phyloP scores from a whole-genome alignment of 1,140 invertebrate species.

The Wiebesia pumilae region DNA sequence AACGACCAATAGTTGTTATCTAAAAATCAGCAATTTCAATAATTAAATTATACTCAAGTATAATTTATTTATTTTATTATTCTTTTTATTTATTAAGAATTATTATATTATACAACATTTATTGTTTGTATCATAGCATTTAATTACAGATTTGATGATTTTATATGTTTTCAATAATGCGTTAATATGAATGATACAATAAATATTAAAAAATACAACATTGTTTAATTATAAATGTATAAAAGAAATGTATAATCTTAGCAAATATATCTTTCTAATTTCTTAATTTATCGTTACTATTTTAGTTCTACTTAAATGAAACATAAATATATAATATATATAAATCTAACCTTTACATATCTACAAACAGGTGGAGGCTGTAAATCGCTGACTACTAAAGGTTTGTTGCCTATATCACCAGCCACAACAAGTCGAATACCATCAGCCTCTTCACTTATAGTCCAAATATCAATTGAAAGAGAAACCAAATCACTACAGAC shows the following conservation, averaged over 20 bases:
- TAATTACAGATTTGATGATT: background rate
- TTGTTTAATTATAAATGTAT: background rate
- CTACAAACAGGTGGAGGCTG: constrained; percentile 91
- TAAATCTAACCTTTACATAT: constrained; percentile 85
- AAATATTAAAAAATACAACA: background rate
- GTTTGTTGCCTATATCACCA: constrained; percentile 88
- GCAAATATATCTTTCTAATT: background rate
- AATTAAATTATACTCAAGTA: no score
- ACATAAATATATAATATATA: background rate
- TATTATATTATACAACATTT: background rate
- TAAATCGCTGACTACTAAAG: constrained; percentile 89
- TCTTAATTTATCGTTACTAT: background rate
- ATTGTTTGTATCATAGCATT: background rate
- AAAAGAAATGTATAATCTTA: background rate
- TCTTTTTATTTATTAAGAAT: background rate
- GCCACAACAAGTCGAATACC: constrained; percentile 89
- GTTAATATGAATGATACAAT: background rate
- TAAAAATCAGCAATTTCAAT: constrained; percentile 59
- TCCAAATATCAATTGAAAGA: constrained; percentile 92
- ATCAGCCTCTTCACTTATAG: constrained; percentile 88
- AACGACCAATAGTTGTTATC: constrained; percentile 91
- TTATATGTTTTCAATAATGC: background rate
- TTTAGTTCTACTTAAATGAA: background rate
- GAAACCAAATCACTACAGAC: constrained; percentile 90
- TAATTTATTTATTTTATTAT: background rate